A percentile compares a stretch with the other conserved stretches of the same genome.
Conservation (phyloP, 1,140 invertebrate genomes). For the Caligus rogercresseyi region DNA sequence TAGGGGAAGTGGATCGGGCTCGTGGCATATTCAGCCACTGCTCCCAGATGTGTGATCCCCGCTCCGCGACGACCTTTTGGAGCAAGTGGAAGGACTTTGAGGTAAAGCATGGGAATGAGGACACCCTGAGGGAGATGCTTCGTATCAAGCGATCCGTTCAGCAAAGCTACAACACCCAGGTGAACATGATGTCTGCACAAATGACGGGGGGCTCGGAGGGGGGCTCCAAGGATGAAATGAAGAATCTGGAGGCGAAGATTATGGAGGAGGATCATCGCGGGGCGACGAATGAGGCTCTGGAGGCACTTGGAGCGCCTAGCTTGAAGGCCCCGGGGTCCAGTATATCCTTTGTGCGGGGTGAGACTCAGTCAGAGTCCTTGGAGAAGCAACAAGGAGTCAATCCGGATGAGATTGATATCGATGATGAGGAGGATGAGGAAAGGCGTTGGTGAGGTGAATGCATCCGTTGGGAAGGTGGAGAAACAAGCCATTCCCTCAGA, state of each 20-base stretch:
- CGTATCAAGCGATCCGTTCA: slow-evolving; percentile 92
- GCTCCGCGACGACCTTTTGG: slow-evolving; percentile 84
- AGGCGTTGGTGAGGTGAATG: slow-evolving; percentile 32
- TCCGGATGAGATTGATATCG: slow-evolving; percentile 86
- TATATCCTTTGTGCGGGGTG: slow-evolving; percentile 66
- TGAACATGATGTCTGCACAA: slow-evolving; percentile 93
- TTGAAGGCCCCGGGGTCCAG: too few species aligned
- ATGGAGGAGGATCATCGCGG: slow-evolving; percentile 31
- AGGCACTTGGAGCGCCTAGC: slow-evolving; percentile 1
- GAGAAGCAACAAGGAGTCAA: slow-evolving; percentile 51
- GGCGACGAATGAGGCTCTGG: too few species aligned
- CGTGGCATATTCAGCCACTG: slow-evolving; percentile 93
- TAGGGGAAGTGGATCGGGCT: slow-evolving; percentile 93
- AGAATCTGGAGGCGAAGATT: slow-evolving; percentile 64
- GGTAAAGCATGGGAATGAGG: slow-evolving; percentile 97
- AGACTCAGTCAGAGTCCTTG: slow-evolving; percentile 53
- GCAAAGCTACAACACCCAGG: slow-evolving; percentile 88
- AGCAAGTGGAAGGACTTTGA: slow-evolving; percentile 99
- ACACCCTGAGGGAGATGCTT: slow-evolving; percentile 97
- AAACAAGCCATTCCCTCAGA: slow-evolving; percentile 59
- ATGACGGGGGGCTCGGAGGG: slow-evolving; percentile 56
- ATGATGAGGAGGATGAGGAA: slow-evolving; percentile 52
- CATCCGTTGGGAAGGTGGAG: slow-evolving; percentile 39
- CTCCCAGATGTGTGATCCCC: slow-evolving; percentile 96
- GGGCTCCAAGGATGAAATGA: slow-evolving; percentile 61